Evolutionary conservation across 2,113 vertebrate species (phyloP).

Genomic region (Rhinichthys klamathensis): DNA sequence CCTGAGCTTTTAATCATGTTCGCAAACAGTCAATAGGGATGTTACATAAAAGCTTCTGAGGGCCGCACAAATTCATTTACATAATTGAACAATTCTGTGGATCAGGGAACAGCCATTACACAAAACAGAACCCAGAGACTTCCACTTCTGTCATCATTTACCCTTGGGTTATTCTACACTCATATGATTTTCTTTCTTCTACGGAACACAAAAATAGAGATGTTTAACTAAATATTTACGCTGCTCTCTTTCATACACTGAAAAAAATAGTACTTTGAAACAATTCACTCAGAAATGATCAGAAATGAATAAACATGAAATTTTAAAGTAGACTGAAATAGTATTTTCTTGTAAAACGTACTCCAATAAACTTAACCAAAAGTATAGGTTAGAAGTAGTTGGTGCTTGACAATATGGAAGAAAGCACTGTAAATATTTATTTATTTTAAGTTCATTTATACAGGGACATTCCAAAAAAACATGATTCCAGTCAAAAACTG

Average conservation of each 20-base stretch:
- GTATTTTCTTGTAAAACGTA: background rate
- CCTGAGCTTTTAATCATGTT: slow-evolving; percentile 35
- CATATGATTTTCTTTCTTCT: background rate
- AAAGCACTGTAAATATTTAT: background rate
- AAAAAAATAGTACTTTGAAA: background rate
- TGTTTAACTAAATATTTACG: background rate
- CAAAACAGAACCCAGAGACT: background rate
- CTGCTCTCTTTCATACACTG: background rate
- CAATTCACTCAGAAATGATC: background rate
- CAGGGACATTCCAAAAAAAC: too few species aligned
- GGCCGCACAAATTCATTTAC: slow-evolving; percentile 21
- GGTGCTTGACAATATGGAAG: background rate
- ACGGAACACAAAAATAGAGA: background rate
- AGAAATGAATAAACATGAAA: background rate
- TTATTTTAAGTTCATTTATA: too few species aligned
- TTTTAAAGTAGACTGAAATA: background rate
- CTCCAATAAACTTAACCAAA: background rate
- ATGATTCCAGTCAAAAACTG: too few species aligned
- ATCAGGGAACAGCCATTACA: slow-evolving; percentile 1
- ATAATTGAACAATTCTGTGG: slow-evolving; percentile 36
- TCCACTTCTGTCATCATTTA: background rate
- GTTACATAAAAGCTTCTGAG: slow-evolving; percentile 1
- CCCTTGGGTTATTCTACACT: background rate
- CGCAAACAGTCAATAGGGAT: background rate
- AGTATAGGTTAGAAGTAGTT: background rate